phyloP scores from a whole-genome alignment of 2,113 vertebrate genomes.

The Puffinus mauretanicus region DNA sequence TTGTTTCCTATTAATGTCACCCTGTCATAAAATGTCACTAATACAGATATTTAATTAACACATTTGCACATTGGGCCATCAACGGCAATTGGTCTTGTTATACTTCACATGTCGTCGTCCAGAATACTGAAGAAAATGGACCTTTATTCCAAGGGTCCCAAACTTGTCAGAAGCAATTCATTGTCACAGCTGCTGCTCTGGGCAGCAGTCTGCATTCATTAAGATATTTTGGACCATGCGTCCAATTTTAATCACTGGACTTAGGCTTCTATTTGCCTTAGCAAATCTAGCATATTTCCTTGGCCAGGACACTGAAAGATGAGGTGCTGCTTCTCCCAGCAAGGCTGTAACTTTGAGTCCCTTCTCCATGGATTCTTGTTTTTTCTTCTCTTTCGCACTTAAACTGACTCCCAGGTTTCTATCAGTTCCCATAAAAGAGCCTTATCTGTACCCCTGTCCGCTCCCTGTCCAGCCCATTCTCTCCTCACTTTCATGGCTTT shows the following conservation, averaged over 20 bases:
- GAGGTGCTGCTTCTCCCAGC: not conserved
- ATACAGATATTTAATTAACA: not conserved
- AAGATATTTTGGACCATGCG: not conserved
- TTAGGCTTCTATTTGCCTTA: not conserved
- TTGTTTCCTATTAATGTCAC: not conserved
- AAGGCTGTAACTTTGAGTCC: not conserved
- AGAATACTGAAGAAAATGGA: not conserved
- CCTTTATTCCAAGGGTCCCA: not conserved
- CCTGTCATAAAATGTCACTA: not conserved
- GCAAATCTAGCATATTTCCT: not conserved
- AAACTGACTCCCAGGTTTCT: not conserved
- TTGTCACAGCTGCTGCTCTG: not conserved
- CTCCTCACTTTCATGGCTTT: not conserved
- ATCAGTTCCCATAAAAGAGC: not conserved
- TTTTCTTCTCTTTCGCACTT: not conserved
- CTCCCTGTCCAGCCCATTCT: not conserved
- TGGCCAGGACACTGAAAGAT: not conserved
- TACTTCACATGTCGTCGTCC: not conserved
- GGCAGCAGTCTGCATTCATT: not conserved
- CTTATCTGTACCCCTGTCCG: not conserved
- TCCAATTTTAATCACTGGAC: not conserved
- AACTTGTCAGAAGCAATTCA: not conserved
- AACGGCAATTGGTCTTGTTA: not conserved
- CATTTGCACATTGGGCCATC: not conserved
- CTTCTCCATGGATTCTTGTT: not conserved